Evolutionary conservation across 2,888 invertebrate genomes (phyloP), one percentile per base, ranked within the genome.

Genomic region (Amiota mariae): DNA sequence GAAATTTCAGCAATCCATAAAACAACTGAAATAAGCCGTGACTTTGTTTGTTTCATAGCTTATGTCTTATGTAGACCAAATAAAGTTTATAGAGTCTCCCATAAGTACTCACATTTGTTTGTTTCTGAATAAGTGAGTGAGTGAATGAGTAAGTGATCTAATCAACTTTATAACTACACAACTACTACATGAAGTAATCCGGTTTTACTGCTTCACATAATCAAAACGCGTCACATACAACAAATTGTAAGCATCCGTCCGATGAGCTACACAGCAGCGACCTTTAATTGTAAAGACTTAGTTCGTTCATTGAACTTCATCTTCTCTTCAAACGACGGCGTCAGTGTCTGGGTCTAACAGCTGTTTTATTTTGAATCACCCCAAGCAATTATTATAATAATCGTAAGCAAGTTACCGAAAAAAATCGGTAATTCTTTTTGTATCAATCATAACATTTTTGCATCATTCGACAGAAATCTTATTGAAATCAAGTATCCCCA

Each of bases 381-480:
- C 6, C 36, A 36, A 36, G 36, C 36, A 36, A 36, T 36, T 36
- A 36, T 36, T 36, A 36, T 36, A 36, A 36, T 36, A 36, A 76
- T 78, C 80, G 78, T 82, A 85, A 85, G 85, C 86, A 83, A 82
- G 84, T 79, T 85, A 85, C 86, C 85, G 24, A 24, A 83, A 84
- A 84, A 84, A 68, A 66, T 75, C 75, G 24, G 1, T 24, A 24
- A 2, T 24, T 24, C 24, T 36, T 6, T 4, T 36, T 36, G 36
- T 36, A 36, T 6, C 36, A 36, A 36, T 36, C 36, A 36, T 51
- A 63, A 61, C 71, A 75, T 77, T 82, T 80, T 81, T 85, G 83
- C 84, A 84, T 82, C 36, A 36, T 82, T 76, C 75, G 54, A 51
- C 12, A 48, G 49, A 66, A 66, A 76, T 76, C 78, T 75, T 76